A percentile compares a stretch with the other conserved stretches of the same genome.
Evolutionary conservation across 2,888 invertebrate genomes (phyloP).

Genomic region (Neocrepidodera transversa): DNA sequence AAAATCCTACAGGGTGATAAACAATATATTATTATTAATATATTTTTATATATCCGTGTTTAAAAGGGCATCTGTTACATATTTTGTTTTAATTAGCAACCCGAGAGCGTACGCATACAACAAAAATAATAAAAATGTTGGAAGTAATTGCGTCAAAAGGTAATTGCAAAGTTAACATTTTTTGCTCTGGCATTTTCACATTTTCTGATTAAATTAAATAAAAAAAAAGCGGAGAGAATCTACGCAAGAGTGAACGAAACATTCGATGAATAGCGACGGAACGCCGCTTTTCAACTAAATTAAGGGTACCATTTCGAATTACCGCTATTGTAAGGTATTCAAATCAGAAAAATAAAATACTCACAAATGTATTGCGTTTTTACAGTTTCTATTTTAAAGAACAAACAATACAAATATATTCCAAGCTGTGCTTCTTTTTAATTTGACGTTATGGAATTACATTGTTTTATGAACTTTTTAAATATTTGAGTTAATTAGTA

Average conservation of each 20-base stretch:
- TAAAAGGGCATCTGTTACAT: no score
- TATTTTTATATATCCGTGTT: no score
- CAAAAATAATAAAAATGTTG: neutral
- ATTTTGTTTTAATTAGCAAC: neutral
- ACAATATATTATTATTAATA: no score
- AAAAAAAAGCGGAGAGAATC: constrained; percentile 11
- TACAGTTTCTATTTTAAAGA: constrained; percentile 37
- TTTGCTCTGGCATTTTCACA: neutral
- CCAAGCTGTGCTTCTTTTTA: constrained; percentile 33
- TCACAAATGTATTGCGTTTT: constrained; percentile 36
- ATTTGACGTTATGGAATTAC: constrained; percentile 36
- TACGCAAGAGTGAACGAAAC: constrained; percentile 19
- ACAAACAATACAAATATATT: constrained; percentile 41
- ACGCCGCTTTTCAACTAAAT: constrained; percentile 31
- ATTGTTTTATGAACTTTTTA: constrained; percentile 42
- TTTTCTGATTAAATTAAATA: constrained; percentile 19
- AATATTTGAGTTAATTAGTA: constrained; percentile 49
- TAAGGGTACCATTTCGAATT: constrained; percentile 35
- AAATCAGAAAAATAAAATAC: constrained; percentile 36
- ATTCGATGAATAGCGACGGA: constrained; percentile 26
- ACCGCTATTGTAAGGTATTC: constrained; percentile 32
- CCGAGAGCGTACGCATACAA: neutral
- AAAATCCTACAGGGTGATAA: no score
- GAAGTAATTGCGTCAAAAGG: neutral
- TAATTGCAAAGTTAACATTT: neutral